Evolutionary conservation across 2,113 vertebrate species (phyloP).

Genomic region (Canis aureus): DNA sequence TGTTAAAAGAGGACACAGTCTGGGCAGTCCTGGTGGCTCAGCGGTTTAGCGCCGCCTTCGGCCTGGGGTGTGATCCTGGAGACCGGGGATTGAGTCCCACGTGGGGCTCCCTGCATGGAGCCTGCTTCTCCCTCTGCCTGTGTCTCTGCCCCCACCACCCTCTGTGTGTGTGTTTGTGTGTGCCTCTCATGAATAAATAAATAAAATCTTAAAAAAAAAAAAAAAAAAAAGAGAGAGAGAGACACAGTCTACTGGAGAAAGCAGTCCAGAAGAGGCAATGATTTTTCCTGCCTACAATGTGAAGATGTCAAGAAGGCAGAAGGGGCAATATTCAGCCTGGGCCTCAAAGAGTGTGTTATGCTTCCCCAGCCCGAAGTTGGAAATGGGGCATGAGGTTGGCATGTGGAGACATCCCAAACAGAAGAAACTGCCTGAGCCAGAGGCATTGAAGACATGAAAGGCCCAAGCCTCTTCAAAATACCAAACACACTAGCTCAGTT

Average conservation of each 20-base stretch:
- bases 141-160: too few species aligned
- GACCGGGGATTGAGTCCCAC: too few species aligned
- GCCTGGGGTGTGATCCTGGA: too few species aligned
- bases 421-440: neutral
- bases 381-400: neutral
- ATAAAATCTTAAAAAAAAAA: too few species aligned
- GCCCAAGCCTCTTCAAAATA: neutral
- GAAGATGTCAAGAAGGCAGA: neutral
- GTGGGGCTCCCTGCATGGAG: too few species aligned
- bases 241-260: neutral
- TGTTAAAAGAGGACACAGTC: neutral
- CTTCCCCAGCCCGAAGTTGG: neutral
- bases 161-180: too few species aligned
- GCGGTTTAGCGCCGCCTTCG: too few species aligned
- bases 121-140: too few species aligned
- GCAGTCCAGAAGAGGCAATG: neutral
- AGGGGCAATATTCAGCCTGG: neutral
- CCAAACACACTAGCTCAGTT: neutral
- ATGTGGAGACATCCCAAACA: neutral
- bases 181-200: too few species aligned
- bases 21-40: neutral
- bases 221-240: too few species aligned
- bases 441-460: neutral
- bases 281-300: neutral
- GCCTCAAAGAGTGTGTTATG: neutral